Evolutionary conservation across 2,113 vertebrate species (phyloP).

Genomic region (Oreochromis tanganicae): DNA sequence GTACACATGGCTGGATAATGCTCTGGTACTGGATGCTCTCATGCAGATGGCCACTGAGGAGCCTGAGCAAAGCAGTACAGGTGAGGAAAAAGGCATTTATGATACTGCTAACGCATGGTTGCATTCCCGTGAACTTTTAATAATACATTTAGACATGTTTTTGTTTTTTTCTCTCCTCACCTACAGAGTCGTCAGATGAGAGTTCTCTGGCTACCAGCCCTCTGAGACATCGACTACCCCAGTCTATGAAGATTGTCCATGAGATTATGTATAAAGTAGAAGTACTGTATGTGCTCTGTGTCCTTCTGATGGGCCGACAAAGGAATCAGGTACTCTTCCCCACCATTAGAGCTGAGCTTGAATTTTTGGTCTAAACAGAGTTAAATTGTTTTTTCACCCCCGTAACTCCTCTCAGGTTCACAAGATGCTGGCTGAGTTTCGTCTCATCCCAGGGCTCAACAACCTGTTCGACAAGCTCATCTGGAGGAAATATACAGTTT

Average conservation of each 20-base stretch:
- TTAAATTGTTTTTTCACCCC: background rate
- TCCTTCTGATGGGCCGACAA: conserved; percentile 95
- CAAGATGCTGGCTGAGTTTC: conserved; percentile 96
- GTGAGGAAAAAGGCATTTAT: conserved; percentile 45
- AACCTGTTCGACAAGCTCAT: conserved; percentile 98
- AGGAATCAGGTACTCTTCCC: conserved; percentile 85
- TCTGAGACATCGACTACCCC: conserved; percentile 84
- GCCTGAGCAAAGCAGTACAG: conserved; percentile 91
- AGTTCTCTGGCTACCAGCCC: conserved; percentile 85
- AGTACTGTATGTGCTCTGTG: conserved; percentile 94
- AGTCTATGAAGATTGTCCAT: conserved; percentile 99
- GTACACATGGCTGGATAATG: conserved; percentile 97
- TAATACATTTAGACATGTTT: background rate
- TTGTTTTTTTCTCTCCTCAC: background rate
- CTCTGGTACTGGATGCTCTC: conserved; percentile 90
- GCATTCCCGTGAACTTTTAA: background rate
- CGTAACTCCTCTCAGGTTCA: conserved; percentile 80
- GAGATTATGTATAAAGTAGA: conserved; percentile 99
- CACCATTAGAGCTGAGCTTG: background rate
- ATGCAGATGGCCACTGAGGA: conserved; percentile 97
- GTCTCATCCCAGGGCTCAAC: conserved; percentile 93
- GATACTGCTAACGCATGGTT: background rate
- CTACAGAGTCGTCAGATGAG: conserved; percentile 89
- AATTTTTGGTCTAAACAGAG: background rate
- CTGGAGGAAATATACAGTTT: conserved; percentile 94